Percentiles rank a stretch among this genome's conserved stretches.
Evolutionary conservation across 2,888 invertebrate species (phyloP).

Genomic region (Drosophila pegasa): DNA sequence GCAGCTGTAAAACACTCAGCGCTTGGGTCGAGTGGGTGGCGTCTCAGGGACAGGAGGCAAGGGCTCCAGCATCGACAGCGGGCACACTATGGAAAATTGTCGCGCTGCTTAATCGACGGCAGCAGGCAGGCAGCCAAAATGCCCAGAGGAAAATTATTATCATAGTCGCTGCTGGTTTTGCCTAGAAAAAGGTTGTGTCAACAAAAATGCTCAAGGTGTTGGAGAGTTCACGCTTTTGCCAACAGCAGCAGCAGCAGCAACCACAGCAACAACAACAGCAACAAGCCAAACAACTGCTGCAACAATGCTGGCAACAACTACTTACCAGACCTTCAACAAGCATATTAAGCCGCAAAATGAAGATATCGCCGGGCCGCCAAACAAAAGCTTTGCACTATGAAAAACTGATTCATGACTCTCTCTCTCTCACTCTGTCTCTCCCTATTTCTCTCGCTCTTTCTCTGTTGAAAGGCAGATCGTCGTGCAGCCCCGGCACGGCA

Average conservation of each 20-base stretch:
- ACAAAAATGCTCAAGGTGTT: constrained; percentile 77
- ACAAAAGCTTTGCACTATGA: constrained; percentile 78
- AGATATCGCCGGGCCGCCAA: constrained; percentile 74
- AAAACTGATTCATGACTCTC: constrained; percentile 76
- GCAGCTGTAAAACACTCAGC: constrained; percentile 78
- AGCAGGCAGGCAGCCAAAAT: constrained; percentile 46
- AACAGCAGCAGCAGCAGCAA: constrained; percentile 41
- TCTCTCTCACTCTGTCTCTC: constrained; percentile 10
- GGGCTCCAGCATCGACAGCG: background rate
- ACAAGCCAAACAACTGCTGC: constrained; percentile 36
- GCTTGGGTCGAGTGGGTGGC: constrained; percentile 65
- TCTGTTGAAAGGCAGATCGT: constrained; percentile 48
- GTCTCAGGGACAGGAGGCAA: constrained; percentile 12
- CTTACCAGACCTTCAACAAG: constrained; percentile 78
- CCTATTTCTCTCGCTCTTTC: constrained; percentile 21
- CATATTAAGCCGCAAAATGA: constrained; percentile 79
- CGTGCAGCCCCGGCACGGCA: constrained; percentile 75
- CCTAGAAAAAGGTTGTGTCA: constrained; percentile 76
- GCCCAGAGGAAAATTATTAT: constrained; percentile 75
- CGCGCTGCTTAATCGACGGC: constrained; percentile 79
- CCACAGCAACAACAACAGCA: constrained; percentile 23
- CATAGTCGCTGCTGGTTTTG: constrained; percentile 53
- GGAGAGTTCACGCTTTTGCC: constrained; percentile 79
- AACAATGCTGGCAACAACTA: constrained; percentile 65
- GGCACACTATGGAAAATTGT: constrained; percentile 76